Evolutionary conservation across 1,140 invertebrate species (phyloP), one percentile per base, ranked within the genome.

Genomic region (Drosophila arizonae): DNA sequence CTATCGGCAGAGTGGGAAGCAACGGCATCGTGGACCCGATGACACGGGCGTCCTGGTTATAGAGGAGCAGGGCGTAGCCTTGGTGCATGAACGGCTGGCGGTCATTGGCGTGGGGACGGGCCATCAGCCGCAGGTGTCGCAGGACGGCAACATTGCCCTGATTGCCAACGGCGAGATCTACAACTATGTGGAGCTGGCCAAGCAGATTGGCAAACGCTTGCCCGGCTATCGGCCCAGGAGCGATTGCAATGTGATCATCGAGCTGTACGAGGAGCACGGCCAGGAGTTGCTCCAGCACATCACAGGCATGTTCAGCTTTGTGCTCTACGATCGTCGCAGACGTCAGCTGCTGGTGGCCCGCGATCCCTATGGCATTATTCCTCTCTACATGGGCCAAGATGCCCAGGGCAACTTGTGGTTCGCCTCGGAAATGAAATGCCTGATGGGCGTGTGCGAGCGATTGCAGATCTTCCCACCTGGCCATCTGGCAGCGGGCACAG

Each of bases 311-410:
- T 98, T 97, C 92, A 94, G 95, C 28, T 97, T 98, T 92, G 95
- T 95, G 84, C 91, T 98, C 11, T 91, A 97, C 45, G 97, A 98
- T 90, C 93, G 94, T 0, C 92, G 94, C 51, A 94, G 94, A 24
- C 93, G 93, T 72, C 94, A 94, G 90, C 92, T 97, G 48, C 93
- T 95, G 64, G 90, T 97, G n/a, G 96, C 94, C 1, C 94, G 97
- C 75, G 97, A 98, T 93, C 97, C 97, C 0, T 97, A 95, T 90
- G 97, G 97, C 9, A 95, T 98, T 0, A 93, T 96, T 56, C 97
- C 97, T 1, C 79, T 96, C 3, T 92, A 92, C 46, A 94, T 93
- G 75, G 91, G 93, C 48, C 87, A 92, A 52, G 92, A 93, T 73
- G 86, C 90, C 9, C 85, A 93, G 28, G 88, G 85, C 24, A 90